phyloP scores from a whole-genome alignment of 92 coral and sea anemone species.

The Porites lobata region DNA sequence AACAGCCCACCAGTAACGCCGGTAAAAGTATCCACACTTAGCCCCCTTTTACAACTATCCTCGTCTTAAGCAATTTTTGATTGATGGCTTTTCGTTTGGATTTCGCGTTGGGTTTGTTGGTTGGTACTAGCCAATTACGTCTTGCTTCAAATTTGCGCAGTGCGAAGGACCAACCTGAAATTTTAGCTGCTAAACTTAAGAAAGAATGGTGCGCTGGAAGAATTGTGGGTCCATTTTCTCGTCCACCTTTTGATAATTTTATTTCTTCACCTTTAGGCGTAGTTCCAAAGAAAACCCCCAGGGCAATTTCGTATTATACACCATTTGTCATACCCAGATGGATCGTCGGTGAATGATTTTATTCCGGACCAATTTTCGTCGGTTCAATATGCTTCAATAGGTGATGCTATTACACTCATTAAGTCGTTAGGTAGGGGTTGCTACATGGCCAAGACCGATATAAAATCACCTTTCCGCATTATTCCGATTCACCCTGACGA shows the following conservation, averaged over 20 bases:
- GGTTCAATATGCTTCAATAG: slow-evolving; percentile 37
- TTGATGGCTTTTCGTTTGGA: slow-evolving; percentile 33
- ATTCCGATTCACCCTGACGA: slow-evolving; percentile 60
- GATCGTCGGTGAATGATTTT: slow-evolving; percentile 40
- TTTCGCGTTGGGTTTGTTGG: not conserved
- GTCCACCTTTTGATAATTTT: slow-evolving; percentile 70
- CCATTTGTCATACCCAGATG: slow-evolving; percentile 64
- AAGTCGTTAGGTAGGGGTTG: slow-evolving; percentile 23
- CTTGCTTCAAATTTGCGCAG: too few species aligned
- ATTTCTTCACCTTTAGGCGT: slow-evolving; percentile 58
- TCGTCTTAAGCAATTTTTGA: not conserved
- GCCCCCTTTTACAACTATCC: slow-evolving; percentile 7
- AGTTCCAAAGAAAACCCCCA: slow-evolving; percentile 58
- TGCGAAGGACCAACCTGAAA: slow-evolving; percentile 7
- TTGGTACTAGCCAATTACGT: not conserved
- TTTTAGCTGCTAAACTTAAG: slow-evolving; percentile 45
- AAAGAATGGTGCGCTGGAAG: slow-evolving; percentile 66
- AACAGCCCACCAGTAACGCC: not conserved
- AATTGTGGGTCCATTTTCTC: slow-evolving; percentile 66
- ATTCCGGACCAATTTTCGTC: slow-evolving; percentile 34
- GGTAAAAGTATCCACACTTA: slow-evolving; percentile 25
- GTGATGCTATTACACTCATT: slow-evolving; percentile 34
- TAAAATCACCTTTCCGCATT: not conserved
- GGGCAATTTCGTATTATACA: slow-evolving; percentile 76
- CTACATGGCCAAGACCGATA: not conserved